A percentile compares a stretch with the other conserved stretches of the same genome.
phyloP scores from a whole-genome alignment of 2,113 vertebrate species.

The Chroicocephalus ridibundus region DNA sequence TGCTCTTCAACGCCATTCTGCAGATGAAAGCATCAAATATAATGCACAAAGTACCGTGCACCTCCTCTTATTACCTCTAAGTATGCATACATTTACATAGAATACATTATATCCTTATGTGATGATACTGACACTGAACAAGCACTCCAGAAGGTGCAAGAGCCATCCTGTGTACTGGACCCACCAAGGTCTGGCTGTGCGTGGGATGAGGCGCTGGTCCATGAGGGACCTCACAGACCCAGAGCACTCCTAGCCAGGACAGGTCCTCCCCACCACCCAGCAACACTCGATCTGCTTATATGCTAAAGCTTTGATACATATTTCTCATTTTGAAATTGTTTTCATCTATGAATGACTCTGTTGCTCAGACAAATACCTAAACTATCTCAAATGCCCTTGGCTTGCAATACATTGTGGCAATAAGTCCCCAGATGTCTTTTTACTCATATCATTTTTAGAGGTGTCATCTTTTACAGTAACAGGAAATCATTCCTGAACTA shows the following conservation, averaged over 20 bases:
- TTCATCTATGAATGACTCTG: background rate
- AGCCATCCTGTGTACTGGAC: background rate
- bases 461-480: background rate
- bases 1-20: background rate
- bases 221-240: background rate
- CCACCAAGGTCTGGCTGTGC: background rate
- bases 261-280: background rate
- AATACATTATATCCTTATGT: background rate
- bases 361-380: background rate
- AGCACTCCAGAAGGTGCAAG: background rate
- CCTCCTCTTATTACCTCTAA: background rate
- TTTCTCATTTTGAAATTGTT: background rate
- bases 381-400: background rate
- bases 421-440: background rate
- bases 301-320: background rate
- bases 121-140: background rate
- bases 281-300: background rate
- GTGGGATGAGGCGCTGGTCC: rapidly evolving
- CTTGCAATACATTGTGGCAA: background rate
- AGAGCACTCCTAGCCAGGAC: background rate
- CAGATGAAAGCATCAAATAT: background rate
- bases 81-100: background rate
- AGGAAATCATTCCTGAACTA: background rate
- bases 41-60: background rate
- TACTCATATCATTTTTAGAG: background rate